Percentiles rank a stretch among this genome's conserved stretches.
Conservation (phyloP, 2,888 invertebrate genomes). For the Ochropleura plecta region DNA sequence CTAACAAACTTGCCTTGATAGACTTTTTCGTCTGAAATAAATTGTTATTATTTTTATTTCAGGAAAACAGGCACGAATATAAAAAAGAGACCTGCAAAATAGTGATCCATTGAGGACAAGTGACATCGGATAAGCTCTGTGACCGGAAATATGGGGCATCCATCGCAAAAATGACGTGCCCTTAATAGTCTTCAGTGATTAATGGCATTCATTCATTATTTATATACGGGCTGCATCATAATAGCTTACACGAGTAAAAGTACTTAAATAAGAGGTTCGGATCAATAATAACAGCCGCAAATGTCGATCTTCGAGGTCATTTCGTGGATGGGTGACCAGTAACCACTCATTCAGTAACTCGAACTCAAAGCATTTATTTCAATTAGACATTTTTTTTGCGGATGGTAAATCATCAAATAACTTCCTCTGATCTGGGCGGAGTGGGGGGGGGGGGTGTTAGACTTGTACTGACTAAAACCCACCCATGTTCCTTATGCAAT, state of each 20-base stretch:
- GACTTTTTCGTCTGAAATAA: too few relatives aligned
- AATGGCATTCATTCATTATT: conserved; percentile 43
- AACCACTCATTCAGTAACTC: too few relatives aligned
- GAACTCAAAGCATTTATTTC: too few relatives aligned
- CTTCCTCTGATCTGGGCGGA: too few relatives aligned
- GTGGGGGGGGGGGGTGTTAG: too few relatives aligned
- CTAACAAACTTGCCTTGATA: too few relatives aligned
- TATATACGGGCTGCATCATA: conserved; percentile 14
- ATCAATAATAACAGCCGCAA: background rate
- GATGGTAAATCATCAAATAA: too few relatives aligned
- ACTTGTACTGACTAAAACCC: too few relatives aligned
- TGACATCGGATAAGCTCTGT: conserved; percentile 41
- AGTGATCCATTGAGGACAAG: conserved; percentile 36
- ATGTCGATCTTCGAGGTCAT: background rate
- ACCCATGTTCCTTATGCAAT: too few relatives aligned
- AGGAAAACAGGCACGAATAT: background rate
- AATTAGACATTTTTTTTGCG: too few relatives aligned
- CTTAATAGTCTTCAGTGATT: conserved; percentile 43
- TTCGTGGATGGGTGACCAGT: background rate
- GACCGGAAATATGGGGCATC: conserved; percentile 40
- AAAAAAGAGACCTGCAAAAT: conserved; percentile 4
- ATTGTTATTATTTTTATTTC: too few relatives aligned
- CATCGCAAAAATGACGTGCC: conserved; percentile 42
- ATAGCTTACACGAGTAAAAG: background rate
- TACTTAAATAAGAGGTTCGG: background rate